Conservation (phyloP, 2,113 vertebrate species). For the Cavia aperea region DNA sequence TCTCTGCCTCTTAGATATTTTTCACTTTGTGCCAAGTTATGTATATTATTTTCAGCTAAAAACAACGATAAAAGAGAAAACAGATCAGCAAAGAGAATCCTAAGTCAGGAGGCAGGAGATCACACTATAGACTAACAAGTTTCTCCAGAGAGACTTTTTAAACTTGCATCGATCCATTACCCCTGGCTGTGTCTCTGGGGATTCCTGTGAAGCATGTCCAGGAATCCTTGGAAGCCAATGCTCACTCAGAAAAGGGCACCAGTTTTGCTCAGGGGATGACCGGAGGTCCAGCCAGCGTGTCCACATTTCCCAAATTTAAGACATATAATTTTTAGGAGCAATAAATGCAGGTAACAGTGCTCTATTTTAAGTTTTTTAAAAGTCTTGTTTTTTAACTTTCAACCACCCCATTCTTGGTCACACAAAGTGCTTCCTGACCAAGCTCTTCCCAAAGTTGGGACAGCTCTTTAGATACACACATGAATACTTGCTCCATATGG, state of each 20-base stretch:
- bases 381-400: neutral
- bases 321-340: conserved; percentile 21
- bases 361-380: conserved; percentile 24
- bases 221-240: neutral
- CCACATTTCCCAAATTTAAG: conserved; percentile 40
- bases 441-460: neutral
- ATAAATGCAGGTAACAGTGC: neutral
- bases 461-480: neutral
- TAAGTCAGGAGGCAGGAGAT: neutral
- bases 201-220: neutral
- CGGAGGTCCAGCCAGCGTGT: conserved; percentile 17
- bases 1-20: neutral
- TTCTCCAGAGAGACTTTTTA: neutral
- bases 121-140: neutral
- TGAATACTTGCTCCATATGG: neutral
- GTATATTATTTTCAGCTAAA: neutral
- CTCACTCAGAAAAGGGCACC: neutral
- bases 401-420: neutral
- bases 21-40: conserved; percentile 17
- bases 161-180: neutral
- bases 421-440: neutral
- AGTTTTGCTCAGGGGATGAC: neutral
- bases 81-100: neutral
- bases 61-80: neutral
- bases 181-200: neutral